phyloP scores from a whole-genome alignment of 2,113 vertebrate genomes.

The Microtus montanus region DNA sequence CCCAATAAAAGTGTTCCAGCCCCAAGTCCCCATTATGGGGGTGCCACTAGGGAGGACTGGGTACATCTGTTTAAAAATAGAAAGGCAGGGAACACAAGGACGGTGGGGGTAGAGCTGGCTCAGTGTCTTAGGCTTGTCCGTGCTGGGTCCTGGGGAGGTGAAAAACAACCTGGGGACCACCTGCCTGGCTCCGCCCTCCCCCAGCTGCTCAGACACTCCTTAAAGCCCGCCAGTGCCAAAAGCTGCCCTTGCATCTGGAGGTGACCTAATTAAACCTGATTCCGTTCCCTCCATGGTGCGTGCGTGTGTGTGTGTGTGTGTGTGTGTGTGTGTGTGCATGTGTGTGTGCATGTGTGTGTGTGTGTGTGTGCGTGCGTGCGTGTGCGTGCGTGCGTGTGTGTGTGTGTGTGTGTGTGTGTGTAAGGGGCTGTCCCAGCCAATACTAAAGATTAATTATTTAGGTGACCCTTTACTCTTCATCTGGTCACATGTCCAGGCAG shows the following conservation, averaged over 20 bases:
- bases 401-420: background rate
- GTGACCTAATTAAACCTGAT: conserved; percentile 75
- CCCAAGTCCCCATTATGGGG: background rate
- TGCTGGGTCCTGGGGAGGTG: background rate
- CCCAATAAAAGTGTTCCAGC: conserved; percentile 25
- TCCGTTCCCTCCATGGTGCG: background rate
- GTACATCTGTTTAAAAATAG: background rate
- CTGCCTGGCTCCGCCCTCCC: background rate
- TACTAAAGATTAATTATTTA: background rate
- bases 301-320: background rate
- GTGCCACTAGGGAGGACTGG: background rate
- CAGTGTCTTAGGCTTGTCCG: background rate
- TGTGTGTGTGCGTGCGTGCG: background rate
- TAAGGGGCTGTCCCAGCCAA: background rate
- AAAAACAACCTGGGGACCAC: background rate
- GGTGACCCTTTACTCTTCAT: background rate
- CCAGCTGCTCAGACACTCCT: conserved; percentile 49
- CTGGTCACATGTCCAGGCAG: background rate
- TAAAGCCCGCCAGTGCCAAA: conserved; percentile 51
- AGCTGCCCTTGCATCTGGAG: conserved; percentile 41
- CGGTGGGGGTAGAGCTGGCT: background rate
- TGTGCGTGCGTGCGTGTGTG: background rate
- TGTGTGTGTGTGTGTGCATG: background rate
- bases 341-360: no score
- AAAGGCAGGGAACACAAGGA: background rate